Evolutionary conservation across 2,888 invertebrate genomes (phyloP), one percentile per base, ranked within the genome.

Genomic region (Protophormia terraenovae): DNA sequence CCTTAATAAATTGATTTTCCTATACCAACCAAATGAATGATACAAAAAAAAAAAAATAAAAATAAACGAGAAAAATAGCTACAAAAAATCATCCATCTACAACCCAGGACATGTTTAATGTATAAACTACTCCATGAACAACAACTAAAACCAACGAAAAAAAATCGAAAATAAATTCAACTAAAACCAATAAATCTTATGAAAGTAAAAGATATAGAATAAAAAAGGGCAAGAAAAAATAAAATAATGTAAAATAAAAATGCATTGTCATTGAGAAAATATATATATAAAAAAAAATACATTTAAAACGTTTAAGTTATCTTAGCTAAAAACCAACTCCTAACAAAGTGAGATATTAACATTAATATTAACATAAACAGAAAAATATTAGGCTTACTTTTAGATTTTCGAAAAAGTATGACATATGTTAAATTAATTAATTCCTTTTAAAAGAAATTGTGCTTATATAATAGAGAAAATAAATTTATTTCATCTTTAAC

Each of bases 1-100:
- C 73, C 62, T 71, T 78, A 78, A 78, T 64, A 85, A 78, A 82
- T 85, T 85, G 73, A 85, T 85, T 81, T 84, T 81, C 38, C 73
- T 73, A 22, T 38, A 66, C 50, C 50, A 10, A 53, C 35, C 45
- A 62, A 58, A 72, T 29, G 29, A 50, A 29, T 38, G 10, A 41
- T 60, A 47, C 41, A 72, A 72, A 60, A 32, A 50, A 64, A 60
- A 75, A 22, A 24, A 16, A 27, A 12, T 6, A 27, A 32, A 32
- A 55, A 71, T 16, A 76, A 50, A 58, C 24, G 55, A n/a, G 0
- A 50, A n/a, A 22, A 67, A 45, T 7, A 32, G 38, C 16, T 73
- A 12, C 29, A 58, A 80, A 47, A 58, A 29, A 35, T n/a, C 60
- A 55, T 64, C 19, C 82, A 64, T 58, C 71, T 41, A 75, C 53